Evolutionary conservation across 2,797 vertebrate genomes (phyloP).

Genomic region (Lagocephalus sceleratus): DNA sequence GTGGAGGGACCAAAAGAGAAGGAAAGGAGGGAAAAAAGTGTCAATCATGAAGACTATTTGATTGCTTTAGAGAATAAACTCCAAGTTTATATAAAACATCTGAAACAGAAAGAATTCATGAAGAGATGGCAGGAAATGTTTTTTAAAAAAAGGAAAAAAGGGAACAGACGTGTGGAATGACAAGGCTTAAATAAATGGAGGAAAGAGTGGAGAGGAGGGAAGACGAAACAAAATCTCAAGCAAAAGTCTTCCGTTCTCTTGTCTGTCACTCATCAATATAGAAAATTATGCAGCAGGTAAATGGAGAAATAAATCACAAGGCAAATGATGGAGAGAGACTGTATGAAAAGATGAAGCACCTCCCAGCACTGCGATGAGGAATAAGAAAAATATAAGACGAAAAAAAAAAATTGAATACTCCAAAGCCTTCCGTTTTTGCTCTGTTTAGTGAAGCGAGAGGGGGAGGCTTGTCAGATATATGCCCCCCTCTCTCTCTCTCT

Average conservation of each 20-base stretch:
- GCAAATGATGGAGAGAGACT: conserved; percentile 79
- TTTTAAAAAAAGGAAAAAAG: conserved; percentile 46
- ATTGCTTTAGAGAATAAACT: conserved; percentile 72
- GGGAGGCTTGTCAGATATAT: conserved; percentile 60
- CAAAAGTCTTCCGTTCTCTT: conserved; percentile 61
- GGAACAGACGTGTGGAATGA: conserved; percentile 48
- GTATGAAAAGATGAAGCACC: conserved; percentile 82
- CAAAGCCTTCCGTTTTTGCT: conserved; percentile 83
- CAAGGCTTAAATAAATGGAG: conserved; percentile 38
- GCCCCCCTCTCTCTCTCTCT: conserved; percentile 38
- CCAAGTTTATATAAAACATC: conserved; percentile 72
- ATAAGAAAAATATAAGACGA: conserved; percentile 83
- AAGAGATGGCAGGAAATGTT: conserved; percentile 42
- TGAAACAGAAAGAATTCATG: conserved; percentile 54
- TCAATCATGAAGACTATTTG: conserved; percentile 66
- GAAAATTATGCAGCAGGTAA: conserved; percentile 80
- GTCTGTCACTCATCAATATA: conserved; percentile 74
- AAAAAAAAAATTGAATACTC: conserved; percentile 87
- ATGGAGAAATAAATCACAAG: conserved; percentile 83
- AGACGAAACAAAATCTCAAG: conserved; percentile 41
- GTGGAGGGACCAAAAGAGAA: conserved; percentile 72
- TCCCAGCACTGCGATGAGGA: conserved; percentile 83
- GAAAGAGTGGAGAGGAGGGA: conserved; percentile 43
- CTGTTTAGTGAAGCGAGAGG: conserved; percentile 61
- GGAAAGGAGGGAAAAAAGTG: conserved; percentile 60